These are phyloP conservation scores for Peromyscus californicus DNA, from an alignment of 2,113 vertebrate species.

Conservation along the genomic window DNA sequence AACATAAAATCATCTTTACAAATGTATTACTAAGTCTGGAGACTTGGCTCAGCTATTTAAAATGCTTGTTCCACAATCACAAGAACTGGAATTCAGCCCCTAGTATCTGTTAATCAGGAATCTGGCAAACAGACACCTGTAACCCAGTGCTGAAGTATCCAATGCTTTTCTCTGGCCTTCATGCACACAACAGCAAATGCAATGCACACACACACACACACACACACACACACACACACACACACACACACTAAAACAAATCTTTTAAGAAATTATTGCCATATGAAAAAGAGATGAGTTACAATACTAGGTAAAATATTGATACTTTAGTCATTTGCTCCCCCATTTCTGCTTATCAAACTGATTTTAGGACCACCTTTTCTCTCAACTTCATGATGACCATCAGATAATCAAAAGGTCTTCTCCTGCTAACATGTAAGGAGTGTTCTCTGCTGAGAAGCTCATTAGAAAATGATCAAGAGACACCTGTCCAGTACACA, in stretches of 20 bases:
- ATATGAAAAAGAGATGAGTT: neutral
- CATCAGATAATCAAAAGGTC: conserved; percentile 1
- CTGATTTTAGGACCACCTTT: neutral
- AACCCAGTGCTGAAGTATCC: neutral
- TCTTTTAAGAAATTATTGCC: neutral
- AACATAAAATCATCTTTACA: conserved; percentile 35
- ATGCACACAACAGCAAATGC: neutral
- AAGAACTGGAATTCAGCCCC: neutral
- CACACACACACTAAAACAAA: neutral
- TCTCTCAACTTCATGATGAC: neutral
- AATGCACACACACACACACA: neutral
- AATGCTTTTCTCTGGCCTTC: too few relatives aligned
- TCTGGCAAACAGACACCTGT: neutral
- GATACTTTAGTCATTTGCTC: neutral
- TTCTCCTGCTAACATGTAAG: neutral
- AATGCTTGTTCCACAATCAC: neutral
- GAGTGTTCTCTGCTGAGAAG: neutral
- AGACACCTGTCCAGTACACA: neutral
- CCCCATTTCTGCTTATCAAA: neutral
- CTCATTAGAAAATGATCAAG: neutral
- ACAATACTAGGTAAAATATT: neutral
- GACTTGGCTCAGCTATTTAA: neutral
- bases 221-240: neutral
- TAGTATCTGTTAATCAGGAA: neutral
- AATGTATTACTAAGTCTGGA: neutral